Conservation (phyloP, 2,113 vertebrate genomes). For the Miniopterus natalensis region DNA sequence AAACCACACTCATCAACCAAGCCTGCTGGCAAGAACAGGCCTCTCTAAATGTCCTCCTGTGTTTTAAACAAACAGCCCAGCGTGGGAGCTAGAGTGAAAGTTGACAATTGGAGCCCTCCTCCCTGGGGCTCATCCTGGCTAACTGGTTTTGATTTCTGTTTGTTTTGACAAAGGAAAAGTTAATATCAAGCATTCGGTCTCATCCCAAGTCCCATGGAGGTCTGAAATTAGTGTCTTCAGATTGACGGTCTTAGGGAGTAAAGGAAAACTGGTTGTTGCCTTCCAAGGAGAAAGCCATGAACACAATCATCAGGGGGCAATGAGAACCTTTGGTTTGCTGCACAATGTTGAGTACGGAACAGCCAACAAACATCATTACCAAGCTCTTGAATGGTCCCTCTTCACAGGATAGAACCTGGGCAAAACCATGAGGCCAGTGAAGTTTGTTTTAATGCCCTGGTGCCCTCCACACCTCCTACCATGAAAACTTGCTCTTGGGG, state of each 20-base stretch:
- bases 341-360: background rate
- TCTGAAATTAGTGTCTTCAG: background rate
- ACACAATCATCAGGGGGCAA: background rate
- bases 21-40: background rate
- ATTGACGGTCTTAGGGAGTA: background rate
- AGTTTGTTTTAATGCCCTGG: background rate
- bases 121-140: background rate
- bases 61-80: constrained; percentile 17
- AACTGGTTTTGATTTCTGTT: constrained; percentile 22
- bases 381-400: background rate
- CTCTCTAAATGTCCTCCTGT: background rate
- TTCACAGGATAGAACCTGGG: background rate
- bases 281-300: background rate
- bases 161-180: constrained; percentile 33
- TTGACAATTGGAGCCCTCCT: background rate
- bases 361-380: background rate
- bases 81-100: background rate
- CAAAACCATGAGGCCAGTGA: background rate
- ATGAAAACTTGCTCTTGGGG: background rate
- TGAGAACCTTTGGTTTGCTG: background rate
- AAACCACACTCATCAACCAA: background rate
- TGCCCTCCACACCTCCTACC: background rate
- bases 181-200: background rate
- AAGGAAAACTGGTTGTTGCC: background rate
- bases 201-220: background rate